Evolutionary conservation across 2,888 invertebrate species (phyloP).

Genomic region (Sinotaia quadrata): DNA sequence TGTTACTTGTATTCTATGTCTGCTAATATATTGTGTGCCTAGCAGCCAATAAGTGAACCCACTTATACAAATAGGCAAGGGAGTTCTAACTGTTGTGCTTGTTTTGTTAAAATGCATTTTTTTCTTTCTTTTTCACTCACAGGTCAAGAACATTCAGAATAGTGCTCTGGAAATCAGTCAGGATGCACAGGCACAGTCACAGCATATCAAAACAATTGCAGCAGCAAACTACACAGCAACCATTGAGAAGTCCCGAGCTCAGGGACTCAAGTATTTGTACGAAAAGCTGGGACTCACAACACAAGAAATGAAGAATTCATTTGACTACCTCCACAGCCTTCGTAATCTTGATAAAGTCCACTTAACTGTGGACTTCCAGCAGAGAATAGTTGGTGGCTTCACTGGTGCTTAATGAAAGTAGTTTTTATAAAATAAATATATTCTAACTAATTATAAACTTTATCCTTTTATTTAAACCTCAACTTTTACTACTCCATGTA

Average conservation of each 20-base stretch:
- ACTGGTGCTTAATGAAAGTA: slow-evolving; percentile 11
- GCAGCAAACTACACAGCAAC: slow-evolving; percentile 56
- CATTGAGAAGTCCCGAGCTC: slow-evolving; percentile 54
- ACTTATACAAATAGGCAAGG: too few species aligned
- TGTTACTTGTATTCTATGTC: too few species aligned
- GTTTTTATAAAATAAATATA: too few species aligned
- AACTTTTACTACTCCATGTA: not conserved
- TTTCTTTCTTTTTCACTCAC: too few species aligned
- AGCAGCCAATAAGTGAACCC: too few species aligned
- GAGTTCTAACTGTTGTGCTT: too few species aligned
- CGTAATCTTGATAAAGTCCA: slow-evolving; percentile 53
- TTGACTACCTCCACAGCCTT: slow-evolving; percentile 64
- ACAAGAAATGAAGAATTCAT: slow-evolving; percentile 55
- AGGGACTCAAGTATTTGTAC: slow-evolving; percentile 57
- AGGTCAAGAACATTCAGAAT: slow-evolving; percentile 58
- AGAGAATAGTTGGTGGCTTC: slow-evolving; percentile 50
- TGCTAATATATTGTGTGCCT: too few species aligned
- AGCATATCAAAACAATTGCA: slow-evolving; percentile 42
- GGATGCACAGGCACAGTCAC: slow-evolving; percentile 48
- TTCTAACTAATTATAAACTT: not conserved
- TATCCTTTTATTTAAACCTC: not conserved
- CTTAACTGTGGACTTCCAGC: slow-evolving; percentile 63
- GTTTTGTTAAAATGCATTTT: too few species aligned
- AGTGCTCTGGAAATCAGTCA: slow-evolving; percentile 53
- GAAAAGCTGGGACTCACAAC: slow-evolving; percentile 45